A percentile compares a stretch with the other conserved stretches of the same genome.
Evolutionary conservation across 2,797 vertebrate genomes (phyloP).

Genomic region (Enteromius thamalakanensis): DNA sequence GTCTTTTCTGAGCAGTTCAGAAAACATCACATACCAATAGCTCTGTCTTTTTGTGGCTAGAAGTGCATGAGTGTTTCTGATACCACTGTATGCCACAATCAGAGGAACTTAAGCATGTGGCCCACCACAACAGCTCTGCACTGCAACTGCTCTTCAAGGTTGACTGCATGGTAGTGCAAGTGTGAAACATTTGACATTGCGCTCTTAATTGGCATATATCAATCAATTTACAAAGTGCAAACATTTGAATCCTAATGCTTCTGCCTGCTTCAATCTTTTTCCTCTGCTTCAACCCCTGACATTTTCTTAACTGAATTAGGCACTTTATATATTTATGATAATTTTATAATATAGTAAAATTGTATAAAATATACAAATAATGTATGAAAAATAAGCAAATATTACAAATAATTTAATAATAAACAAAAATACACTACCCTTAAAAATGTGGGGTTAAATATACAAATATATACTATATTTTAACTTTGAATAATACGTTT

Average conservation of each 20-base stretch:
- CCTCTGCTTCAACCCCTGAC: neutral
- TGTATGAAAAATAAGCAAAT: neutral
- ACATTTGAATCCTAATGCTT: neutral
- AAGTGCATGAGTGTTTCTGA: constrained; percentile 50
- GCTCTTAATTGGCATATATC: neutral
- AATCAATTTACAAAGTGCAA: neutral
- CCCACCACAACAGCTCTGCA: constrained; percentile 44
- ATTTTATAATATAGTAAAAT: neutral
- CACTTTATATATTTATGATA: neutral
- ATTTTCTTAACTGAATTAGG: no score
- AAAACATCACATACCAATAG: constrained; percentile 38
- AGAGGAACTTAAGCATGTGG: constrained; percentile 41
- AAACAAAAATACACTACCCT: neutral
- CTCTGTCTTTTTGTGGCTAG: constrained; percentile 54
- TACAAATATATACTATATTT: no score
- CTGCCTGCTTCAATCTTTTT: neutral
- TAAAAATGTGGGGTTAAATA: neutral
- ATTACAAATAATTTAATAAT: neutral
- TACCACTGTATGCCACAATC: constrained; percentile 59
- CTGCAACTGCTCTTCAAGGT: constrained; percentile 23
- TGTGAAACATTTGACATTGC: neutral
- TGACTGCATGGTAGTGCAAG: neutral
- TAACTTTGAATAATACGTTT: neutral
- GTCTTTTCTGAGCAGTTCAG: constrained; percentile 39
- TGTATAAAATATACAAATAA: neutral